Evolutionary conservation across 2,797 vertebrate species (phyloP).

Genomic region (Coluber constrictor): DNA sequence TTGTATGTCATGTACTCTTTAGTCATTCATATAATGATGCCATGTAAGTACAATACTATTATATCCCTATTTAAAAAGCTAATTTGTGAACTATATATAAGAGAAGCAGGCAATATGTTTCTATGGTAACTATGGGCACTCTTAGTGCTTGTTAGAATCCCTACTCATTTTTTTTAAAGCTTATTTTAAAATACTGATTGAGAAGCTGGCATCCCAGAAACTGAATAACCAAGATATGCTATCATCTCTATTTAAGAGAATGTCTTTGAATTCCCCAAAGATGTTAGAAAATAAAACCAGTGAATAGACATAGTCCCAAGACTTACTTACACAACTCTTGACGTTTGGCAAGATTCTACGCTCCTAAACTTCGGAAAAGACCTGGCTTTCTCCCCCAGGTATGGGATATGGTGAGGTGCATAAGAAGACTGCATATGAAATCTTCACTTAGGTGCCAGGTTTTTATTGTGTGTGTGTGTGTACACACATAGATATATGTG

Average conservation of each 20-base stretch:
- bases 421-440: background rate
- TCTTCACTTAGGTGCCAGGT: background rate
- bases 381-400: background rate
- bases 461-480: background rate
- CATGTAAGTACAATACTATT: background rate
- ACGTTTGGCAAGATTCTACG: background rate
- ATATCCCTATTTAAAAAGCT: background rate
- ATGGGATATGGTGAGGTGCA: background rate
- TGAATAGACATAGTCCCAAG: background rate
- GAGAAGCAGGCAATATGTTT: background rate
- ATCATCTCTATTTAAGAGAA: background rate
- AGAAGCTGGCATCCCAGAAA: background rate
- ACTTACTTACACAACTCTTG: background rate
- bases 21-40: background rate
- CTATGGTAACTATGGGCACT: background rate
- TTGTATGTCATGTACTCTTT: background rate
- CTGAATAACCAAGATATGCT: background rate
- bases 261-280: background rate
- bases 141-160: background rate
- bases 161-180: background rate
- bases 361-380: background rate
- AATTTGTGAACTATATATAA: background rate
- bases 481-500: background rate
- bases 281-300: background rate
- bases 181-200: background rate